Percentiles rank a stretch among this genome's conserved stretches.
Evolutionary conservation across 2,797 vertebrate species (phyloP).

Genomic region (Hippopotamyrus pictus): DNA sequence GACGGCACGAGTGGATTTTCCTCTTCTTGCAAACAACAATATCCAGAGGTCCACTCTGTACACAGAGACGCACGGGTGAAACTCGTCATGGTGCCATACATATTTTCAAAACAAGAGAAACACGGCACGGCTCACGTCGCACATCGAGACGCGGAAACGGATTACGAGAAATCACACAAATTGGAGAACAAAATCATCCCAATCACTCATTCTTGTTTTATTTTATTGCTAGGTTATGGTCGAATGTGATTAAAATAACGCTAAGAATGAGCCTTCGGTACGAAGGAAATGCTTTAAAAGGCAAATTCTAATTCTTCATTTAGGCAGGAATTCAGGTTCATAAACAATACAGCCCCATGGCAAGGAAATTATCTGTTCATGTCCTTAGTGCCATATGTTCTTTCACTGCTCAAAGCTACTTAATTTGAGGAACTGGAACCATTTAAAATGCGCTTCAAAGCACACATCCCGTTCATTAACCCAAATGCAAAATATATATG

Average conservation of each 20-base stretch:
- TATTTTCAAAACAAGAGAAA: not conserved
- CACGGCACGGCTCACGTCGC: not conserved
- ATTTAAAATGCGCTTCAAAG: slow-evolving; percentile 25
- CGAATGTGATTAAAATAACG: slow-evolving; percentile 55
- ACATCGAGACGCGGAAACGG: not conserved
- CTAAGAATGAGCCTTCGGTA: slow-evolving; percentile 43
- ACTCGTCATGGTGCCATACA: not conserved
- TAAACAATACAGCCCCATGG: slow-evolving; percentile 54
- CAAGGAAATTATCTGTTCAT: slow-evolving; percentile 50
- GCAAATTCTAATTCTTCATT: slow-evolving; percentile 54
- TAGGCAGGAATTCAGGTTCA: slow-evolving; percentile 59
- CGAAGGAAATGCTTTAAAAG: slow-evolving; percentile 42
- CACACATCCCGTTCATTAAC: slow-evolving; percentile 31
- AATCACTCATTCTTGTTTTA: slow-evolving; percentile 36
- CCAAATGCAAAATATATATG: slow-evolving; percentile 27
- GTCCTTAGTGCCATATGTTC: slow-evolving; percentile 45
- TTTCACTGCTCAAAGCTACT: slow-evolving; percentile 44
- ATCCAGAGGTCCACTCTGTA: not conserved
- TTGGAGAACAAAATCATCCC: slow-evolving; percentile 18
- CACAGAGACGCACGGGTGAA: not conserved
- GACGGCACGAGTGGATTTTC: not conserved
- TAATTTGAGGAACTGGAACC: slow-evolving; percentile 43
- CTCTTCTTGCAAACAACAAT: not conserved
- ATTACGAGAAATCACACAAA: slow-evolving; percentile 18
- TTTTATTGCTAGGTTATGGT: slow-evolving; percentile 44